A percentile compares a stretch with the other conserved stretches of the same genome.
Evolutionary conservation across 2,888 invertebrate species (phyloP).

Genomic region (Drosophila ezoana): DNA sequence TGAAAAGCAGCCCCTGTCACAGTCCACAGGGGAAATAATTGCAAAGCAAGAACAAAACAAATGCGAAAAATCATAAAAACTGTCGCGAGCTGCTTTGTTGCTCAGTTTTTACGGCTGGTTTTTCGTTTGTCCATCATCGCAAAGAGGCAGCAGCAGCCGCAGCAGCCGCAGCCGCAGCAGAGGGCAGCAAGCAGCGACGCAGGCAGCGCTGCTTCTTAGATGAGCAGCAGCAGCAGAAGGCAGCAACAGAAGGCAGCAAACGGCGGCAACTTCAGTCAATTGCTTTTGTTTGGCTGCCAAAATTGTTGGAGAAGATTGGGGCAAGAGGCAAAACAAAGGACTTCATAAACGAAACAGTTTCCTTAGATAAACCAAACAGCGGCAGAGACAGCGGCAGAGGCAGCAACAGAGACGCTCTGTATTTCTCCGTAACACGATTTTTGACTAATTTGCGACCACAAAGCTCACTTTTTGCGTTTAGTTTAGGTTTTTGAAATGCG

Average conservation of each 20-base stretch:
- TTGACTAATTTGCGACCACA: slow-evolving; percentile 59
- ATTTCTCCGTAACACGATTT: slow-evolving; percentile 18
- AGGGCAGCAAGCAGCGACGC: slow-evolving; percentile 27
- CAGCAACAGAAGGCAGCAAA: slow-evolving; percentile 8
- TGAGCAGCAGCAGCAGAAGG: slow-evolving; percentile 27
- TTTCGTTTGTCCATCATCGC: slow-evolving; percentile 56
- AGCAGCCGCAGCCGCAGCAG: slow-evolving; percentile 17
- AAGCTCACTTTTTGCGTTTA: slow-evolving; percentile 39
- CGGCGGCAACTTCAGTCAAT: slow-evolving; percentile 44
- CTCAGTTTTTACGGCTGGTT: slow-evolving; percentile 42
- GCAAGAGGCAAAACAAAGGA: slow-evolving; percentile 1
- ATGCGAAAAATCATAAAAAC: slow-evolving; percentile 65
- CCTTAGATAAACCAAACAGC: slow-evolving; percentile 8
- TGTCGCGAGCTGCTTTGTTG: slow-evolving; percentile 63
- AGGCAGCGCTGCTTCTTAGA: slow-evolving; percentile 35
- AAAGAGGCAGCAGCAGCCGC: slow-evolving; percentile 9
- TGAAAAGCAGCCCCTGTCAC: slow-evolving; percentile 5
- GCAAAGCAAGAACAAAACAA: slow-evolving; percentile 55
- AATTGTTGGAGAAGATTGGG: slow-evolving; percentile 15
- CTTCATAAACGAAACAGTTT: slow-evolving; percentile 25
- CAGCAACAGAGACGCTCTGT: slow-evolving; percentile 48
- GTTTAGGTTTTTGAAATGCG: slow-evolving; percentile 39
- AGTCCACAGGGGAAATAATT: slow-evolving; percentile 72
- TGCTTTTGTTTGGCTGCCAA: slow-evolving; percentile 66
- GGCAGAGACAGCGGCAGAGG: not conserved